A percentile compares a stretch with the other conserved stretches of the same genome.
phyloP scores from a whole-genome alignment of 64 coral and sea anemone genomes.

The Dendrophyllia cribrosa region DNA sequence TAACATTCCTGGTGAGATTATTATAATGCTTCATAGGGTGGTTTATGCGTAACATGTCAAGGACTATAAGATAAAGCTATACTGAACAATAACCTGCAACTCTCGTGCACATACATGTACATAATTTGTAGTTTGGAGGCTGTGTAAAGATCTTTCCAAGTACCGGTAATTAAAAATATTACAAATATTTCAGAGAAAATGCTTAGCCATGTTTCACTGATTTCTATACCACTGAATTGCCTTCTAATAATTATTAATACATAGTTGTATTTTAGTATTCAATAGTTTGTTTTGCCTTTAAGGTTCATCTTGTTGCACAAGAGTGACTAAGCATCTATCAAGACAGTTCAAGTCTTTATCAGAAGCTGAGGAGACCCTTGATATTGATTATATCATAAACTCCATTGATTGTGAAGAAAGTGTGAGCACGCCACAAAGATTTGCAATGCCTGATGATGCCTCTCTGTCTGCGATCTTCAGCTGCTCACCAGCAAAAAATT shows the following conservation, averaged over 20 bases:
- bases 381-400: constrained; percentile 62
- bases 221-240: not conserved
- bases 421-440: not conserved
- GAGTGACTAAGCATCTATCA: constrained; percentile 42
- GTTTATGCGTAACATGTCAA: too few relatives aligned
- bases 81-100: too few relatives aligned
- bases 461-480: constrained; percentile 39
- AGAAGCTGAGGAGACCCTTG: constrained; percentile 44
- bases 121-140: too few relatives aligned
- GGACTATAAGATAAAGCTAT: too few relatives aligned
- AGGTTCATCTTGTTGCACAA: constrained; percentile 48
- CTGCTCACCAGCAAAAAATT: constrained; percentile 1
- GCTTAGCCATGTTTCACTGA: not conserved
- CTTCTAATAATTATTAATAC: not conserved
- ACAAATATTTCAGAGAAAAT: too few relatives aligned
- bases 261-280: constrained; percentile 10
- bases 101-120: too few relatives aligned
- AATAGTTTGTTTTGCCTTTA: not conserved
- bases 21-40: too few relatives aligned
- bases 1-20: too few relatives aligned
- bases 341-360: constrained; percentile 32
- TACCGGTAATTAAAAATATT: too few relatives aligned
- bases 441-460: not conserved
- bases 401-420: not conserved
- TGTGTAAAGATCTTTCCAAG: too few relatives aligned